Base-by-base conservation (phyloP, 2,797 vertebrate genomes). In the Chrosomus eos region DNA sequence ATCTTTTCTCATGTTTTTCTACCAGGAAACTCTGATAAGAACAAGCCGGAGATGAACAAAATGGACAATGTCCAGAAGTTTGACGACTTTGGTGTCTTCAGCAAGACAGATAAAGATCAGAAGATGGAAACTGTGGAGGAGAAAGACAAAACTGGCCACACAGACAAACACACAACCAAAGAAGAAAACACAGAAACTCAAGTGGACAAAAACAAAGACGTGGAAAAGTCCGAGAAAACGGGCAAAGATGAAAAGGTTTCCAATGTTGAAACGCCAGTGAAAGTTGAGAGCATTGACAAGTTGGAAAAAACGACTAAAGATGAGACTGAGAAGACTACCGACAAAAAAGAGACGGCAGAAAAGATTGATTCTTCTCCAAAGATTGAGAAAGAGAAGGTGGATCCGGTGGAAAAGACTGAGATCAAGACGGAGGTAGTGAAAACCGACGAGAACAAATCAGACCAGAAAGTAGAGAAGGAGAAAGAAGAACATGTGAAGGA, bases 11-110 rank as follows among this genome's bases (percentile, higher is more conserved):
- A 48, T 19, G 43, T 87, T 86, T 71, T 31, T 88, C 75, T 87
- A 26, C 28, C 88, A 94, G 93, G 89, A 40, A 92, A 91, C 88
- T 84, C 93, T 16, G 91, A 94, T 71, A 89, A 86, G 31, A 90
- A 91, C 40, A 92, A 91, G 53, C 48, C 82, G 1, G 84, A 84
- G 36, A n/a, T 70, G 48, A 84, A 81, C 31, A 90, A 85, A 78
- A 85, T 36, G 26, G 87, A 90, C 28, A 28, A 2, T 4, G 62
- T 87, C 48, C 86, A 86, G 51, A 88, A 85, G 45, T 72, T 77
- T 45, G 85, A 87, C 3, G 66, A 86, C 62, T 76, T 60, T 7
- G 90, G 93, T 80, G 85, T 87, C 78, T 80, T 87, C 33, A 83
- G 71, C 66, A 92, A 90, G 83, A 60, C 53, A 10, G 85, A 89